Evolutionary conservation across 2,797 vertebrate species (phyloP), one percentile per base, ranked within the genome.

Genomic region (Carapus acus): DNA sequence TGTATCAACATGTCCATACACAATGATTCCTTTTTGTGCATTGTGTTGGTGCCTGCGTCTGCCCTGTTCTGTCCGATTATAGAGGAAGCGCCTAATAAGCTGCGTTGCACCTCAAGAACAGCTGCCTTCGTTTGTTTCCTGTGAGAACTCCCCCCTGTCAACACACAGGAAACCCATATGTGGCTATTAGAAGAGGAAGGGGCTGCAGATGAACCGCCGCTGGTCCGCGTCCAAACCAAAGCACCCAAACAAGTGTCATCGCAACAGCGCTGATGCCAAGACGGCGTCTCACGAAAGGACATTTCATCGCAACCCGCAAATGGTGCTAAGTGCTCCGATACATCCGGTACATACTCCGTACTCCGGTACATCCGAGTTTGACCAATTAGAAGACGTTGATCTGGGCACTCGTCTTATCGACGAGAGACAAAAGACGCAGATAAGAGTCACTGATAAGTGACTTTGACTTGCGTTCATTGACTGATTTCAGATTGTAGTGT

Each of bases 201-300:
- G 65, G 64, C 47, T 51, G 2, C 52, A 58, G 58, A 58, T 62
- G 67, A 42, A 43, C 18, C 4, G 23, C 39, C 62, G 45, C 71
- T 75, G 56, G 64, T 63, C 58, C 71, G 69, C 48, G 60, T 69
- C 54, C 55, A 22, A 15, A 15, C 54, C n/a, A 37, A 76, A 54
- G 66, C 65, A 73, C 70, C 62, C 72, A 73, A 62, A 36, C 43
- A 41, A 49, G n/a, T n/a, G n/a, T n/a, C n/a, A 43, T 66, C 62
- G 58, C 47, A 45, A 48, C n/a, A 36, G 65, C 53, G 67, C 55
- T 41, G 49, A 57, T 46, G 54, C 44, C 41, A 44, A 11, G 6
- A 43, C 52, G 36, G 37, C 2, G 4, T 29, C 55, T 44, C 34
- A 2, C 7, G 8, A 24, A 5, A 14, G 15, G 31, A 48, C 18